Evolutionary conservation across 2,888 invertebrate species (phyloP).

Genomic region (Plagodis pulveraria): DNA sequence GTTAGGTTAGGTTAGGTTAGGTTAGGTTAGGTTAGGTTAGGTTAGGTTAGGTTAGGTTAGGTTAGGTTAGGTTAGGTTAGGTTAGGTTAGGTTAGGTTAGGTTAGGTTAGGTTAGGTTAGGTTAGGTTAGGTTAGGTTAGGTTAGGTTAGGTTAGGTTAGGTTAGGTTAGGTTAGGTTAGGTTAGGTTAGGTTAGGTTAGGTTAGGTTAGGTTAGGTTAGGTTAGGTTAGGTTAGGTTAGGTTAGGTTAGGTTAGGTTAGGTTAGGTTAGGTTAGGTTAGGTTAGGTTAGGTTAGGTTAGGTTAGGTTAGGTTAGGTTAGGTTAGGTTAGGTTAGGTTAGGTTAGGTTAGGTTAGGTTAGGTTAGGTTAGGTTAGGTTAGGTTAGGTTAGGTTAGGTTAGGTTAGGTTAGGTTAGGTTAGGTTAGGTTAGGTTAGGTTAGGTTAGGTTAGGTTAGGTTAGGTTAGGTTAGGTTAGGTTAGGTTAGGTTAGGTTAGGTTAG

Average conservation of each 20-base stretch:
- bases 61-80: conserved; percentile 22
- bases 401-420: conserved; percentile 22
- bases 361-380: conserved; percentile 22
- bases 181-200: conserved; percentile 22
- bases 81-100: conserved; percentile 22
- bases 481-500: conserved; percentile 21
- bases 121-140: conserved; percentile 22
- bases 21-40: conserved; percentile 22
- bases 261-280: conserved; percentile 22
- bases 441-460: conserved; percentile 21
- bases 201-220: conserved; percentile 22
- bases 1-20: conserved; percentile 22
- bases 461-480: conserved; percentile 21
- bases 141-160: conserved; percentile 22
- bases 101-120: conserved; percentile 23
- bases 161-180: conserved; percentile 22
- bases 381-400: conserved; percentile 22
- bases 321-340: conserved; percentile 22
- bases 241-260: conserved; percentile 22
- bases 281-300: conserved; percentile 22
- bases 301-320: conserved; percentile 22
- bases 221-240: conserved; percentile 22
- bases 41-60: conserved; percentile 22
- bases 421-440: conserved; percentile 20
- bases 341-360: conserved; percentile 22